phyloP scores from a whole-genome alignment of 2,888 invertebrate species.

The Gibbula magus region DNA sequence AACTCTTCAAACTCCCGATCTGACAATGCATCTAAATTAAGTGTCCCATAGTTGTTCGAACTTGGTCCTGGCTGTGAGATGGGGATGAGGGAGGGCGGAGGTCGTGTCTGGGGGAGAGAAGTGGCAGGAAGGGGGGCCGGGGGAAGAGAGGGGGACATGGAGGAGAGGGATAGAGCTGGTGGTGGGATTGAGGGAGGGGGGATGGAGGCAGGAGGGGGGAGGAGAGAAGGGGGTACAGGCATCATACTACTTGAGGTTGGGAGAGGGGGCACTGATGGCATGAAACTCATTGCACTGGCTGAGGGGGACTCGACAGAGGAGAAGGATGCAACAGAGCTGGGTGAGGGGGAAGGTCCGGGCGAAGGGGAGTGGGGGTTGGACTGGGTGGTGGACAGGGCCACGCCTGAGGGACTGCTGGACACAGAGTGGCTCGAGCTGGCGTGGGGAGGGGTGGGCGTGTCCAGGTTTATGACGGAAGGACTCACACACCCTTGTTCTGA shows the following conservation, averaged over 20 bases:
- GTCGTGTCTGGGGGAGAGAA: neutral
- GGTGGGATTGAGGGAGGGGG: conserved; percentile 19
- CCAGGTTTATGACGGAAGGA: conserved; percentile 62
- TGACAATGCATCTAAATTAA: conserved; percentile 49
- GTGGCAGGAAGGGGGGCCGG: neutral
- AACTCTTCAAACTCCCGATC: conserved; percentile 67
- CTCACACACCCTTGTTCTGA: conserved; percentile 56
- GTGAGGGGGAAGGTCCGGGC: conserved; percentile 34
- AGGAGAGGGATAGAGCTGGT: neutral
- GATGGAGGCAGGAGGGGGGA: conserved; percentile 32
- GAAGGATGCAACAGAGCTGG: conserved; percentile 40
- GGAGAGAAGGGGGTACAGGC: conserved; percentile 37
- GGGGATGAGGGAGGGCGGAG: conserved; percentile 10
- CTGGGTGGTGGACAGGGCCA: conserved; percentile 23
- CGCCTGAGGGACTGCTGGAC: conserved; percentile 33
- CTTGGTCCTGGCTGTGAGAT: conserved; percentile 16
- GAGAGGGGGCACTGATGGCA: conserved; percentile 38
- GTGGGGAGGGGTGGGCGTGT: conserved; percentile 43
- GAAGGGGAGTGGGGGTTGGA: conserved; percentile 34
- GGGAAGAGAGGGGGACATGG: conserved; percentile 24
- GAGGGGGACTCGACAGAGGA: conserved; percentile 48
- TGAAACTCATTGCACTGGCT: conserved; percentile 41
- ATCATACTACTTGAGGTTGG: conserved; percentile 38
- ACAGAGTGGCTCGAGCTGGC: conserved; percentile 34
- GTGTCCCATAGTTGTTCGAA: conserved; percentile 30